phyloP scores from a whole-genome alignment of 2,888 invertebrate genomes.

The Baronia brevicornis region DNA sequence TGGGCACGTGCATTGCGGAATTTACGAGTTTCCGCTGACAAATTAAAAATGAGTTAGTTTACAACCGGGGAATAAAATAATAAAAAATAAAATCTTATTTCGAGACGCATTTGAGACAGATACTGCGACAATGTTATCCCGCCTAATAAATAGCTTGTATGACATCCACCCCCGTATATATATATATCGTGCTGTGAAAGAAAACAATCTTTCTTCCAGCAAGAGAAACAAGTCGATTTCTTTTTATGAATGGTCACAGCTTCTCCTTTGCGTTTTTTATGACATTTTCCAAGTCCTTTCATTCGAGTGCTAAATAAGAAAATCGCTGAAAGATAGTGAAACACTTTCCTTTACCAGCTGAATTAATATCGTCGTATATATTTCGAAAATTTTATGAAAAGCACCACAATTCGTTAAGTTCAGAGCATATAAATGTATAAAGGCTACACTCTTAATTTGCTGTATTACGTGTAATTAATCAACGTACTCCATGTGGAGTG shows the following conservation, averaged over 20 bases:
- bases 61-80: conserved; percentile 62
- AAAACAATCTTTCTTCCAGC: conserved; percentile 58
- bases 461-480: conserved; percentile 6
- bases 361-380: conserved; percentile 13
- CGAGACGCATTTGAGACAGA: conserved; percentile 40
- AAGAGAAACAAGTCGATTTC: conserved; percentile 55
- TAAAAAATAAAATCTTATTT: conserved; percentile 62
- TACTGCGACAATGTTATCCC: conserved; percentile 63
- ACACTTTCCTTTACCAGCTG: conserved; percentile 12
- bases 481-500: conserved; percentile 20
- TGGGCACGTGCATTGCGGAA: conserved; percentile 47
- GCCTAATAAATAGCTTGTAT: conserved; percentile 65
- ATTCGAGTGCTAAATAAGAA: conserved; percentile 34
- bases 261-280: conserved; percentile 37
- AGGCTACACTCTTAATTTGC: not conserved
- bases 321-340: conserved; percentile 22
- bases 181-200: conserved; percentile 44
- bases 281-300: conserved; percentile 42
- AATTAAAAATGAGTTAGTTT: conserved; percentile 72
- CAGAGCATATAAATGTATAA: not conserved
- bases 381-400: no score
- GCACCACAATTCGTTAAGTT: no score
- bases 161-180: conserved; percentile 49
- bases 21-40: conserved; percentile 61
- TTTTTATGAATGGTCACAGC: conserved; percentile 56